A percentile compares a stretch with the other conserved stretches of the same genome.
phyloP scores from a whole-genome alignment of 1,140 invertebrate genomes.

The Myzus persicae region DNA sequence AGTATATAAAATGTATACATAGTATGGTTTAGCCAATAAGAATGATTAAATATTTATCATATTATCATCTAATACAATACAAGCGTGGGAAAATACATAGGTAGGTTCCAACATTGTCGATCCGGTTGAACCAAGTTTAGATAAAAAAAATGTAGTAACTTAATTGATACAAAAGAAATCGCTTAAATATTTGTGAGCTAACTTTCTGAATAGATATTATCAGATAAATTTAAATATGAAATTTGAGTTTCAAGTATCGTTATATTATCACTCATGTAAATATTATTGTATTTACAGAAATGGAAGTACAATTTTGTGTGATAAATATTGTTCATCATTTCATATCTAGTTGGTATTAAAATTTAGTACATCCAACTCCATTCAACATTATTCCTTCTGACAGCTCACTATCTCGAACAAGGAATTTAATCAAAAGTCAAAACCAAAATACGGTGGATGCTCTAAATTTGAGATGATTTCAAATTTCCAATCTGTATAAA shows the following conservation, averaged over 20 bases:
- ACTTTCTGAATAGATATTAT: background rate
- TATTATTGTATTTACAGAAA: background rate
- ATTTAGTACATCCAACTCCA: background rate
- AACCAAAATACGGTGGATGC: background rate
- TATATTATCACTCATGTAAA: background rate
- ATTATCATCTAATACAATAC: background rate
- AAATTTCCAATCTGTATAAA: background rate
- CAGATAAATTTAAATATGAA: background rate
- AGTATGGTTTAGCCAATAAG: background rate
- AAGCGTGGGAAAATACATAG: constrained; percentile 2
- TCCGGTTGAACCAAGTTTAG: background rate
- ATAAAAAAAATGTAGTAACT: background rate
- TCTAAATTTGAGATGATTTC: background rate
- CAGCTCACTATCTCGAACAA: no score
- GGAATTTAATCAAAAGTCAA: no score
- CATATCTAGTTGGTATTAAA: background rate
- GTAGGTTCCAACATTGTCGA: background rate
- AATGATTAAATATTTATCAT: background rate
- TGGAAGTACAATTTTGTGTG: background rate
- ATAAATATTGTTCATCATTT: background rate
- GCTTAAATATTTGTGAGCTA: background rate
- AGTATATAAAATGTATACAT: background rate
- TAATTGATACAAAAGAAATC: background rate
- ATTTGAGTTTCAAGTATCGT: background rate
- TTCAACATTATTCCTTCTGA: rapidly evolving